These are phyloP conservation scores for Polypterus senegalus DNA, from an alignment of 2,113 vertebrate genomes.

Conservation along the genomic window DNA sequence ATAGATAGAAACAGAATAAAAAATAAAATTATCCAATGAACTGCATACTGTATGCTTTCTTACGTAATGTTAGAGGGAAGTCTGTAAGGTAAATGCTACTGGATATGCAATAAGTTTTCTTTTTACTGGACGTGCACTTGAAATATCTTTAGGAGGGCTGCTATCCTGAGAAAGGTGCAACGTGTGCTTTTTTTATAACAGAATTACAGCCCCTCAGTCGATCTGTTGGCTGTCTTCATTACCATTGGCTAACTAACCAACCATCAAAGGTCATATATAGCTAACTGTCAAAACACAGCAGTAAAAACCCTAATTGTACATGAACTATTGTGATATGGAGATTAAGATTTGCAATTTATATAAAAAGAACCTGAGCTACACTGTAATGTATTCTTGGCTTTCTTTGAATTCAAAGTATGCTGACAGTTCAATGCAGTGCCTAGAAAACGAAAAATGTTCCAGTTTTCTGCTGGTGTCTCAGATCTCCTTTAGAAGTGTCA, in stretches of 20 bases:
- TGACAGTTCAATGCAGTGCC: not conserved
- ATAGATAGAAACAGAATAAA: no score
- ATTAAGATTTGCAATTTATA: constrained; percentile 18
- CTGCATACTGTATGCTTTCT: no score
- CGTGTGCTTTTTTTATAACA: not conserved
- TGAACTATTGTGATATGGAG: constrained; percentile 60
- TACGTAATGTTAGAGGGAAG: no score
- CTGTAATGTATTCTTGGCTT: constrained; percentile 3
- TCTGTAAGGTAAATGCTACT: no score
- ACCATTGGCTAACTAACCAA: constrained; percentile 57
- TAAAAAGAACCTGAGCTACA: not conserved
- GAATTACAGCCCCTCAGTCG: constrained; percentile 9
- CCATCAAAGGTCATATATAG: constrained; percentile 61
- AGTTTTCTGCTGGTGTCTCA: not conserved
- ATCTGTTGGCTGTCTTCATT: constrained; percentile 63
- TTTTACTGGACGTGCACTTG: no score
- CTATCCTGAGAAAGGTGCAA: constrained; percentile 2
- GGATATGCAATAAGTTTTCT: no score
- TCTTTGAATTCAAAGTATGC: not conserved
- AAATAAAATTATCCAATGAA: no score
- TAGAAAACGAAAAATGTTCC: not conserved
- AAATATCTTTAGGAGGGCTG: not conserved
- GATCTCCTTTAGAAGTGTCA: not conserved
- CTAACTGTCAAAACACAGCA: constrained; percentile 61
- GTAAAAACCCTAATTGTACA: constrained; percentile 62